These are phyloP conservation scores for Dasypus novemcinctus DNA, from an alignment of 2,113 vertebrate genomes.

Conservation along the genomic window DNA sequence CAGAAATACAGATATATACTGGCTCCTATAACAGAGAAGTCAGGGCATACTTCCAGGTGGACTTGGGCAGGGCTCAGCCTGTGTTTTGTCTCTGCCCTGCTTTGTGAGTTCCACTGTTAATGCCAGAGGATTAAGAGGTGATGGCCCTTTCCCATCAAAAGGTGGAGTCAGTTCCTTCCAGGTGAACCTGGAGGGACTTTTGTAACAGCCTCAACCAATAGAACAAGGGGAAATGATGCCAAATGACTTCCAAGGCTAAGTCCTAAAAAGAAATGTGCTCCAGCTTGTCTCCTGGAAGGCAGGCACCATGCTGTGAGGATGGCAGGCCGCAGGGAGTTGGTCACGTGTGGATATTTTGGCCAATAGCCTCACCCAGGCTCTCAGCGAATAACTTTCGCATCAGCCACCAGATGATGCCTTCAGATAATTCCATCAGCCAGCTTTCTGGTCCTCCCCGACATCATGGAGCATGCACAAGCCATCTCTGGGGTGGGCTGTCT, in stretches of 20 bases:
- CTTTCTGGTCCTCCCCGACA: not conserved
- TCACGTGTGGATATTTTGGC: not conserved
- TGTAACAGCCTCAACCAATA: not conserved
- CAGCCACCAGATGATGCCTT: too few relatives aligned
- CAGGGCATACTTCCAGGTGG: not conserved
- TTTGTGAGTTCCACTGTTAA: not conserved
- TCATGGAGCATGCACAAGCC: not conserved
- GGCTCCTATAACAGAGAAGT: not conserved
- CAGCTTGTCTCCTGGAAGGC: too few relatives aligned
- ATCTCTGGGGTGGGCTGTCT: not conserved
- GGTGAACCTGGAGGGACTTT: not conserved
- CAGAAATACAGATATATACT: not conserved
- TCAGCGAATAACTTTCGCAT: too few relatives aligned
- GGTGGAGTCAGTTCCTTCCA: not conserved
- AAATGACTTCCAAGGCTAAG: too few relatives aligned
- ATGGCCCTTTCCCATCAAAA: too few relatives aligned
- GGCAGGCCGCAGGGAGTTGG: not conserved
- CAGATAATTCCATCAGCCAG: not conserved
- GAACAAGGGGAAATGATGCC: not conserved
- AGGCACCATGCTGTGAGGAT: not conserved
- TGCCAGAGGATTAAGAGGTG: not conserved
- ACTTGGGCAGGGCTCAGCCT: not conserved
- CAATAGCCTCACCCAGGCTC: too few relatives aligned
- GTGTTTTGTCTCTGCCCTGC: not conserved
- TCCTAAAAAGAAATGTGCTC: too few relatives aligned